Percentiles rank a stretch among this genome's conserved stretches.
These are phyloP conservation scores for Oncopodura yosiiana DNA, from an alignment of 1,140 invertebrate species.

Conservation along the genomic window DNA sequence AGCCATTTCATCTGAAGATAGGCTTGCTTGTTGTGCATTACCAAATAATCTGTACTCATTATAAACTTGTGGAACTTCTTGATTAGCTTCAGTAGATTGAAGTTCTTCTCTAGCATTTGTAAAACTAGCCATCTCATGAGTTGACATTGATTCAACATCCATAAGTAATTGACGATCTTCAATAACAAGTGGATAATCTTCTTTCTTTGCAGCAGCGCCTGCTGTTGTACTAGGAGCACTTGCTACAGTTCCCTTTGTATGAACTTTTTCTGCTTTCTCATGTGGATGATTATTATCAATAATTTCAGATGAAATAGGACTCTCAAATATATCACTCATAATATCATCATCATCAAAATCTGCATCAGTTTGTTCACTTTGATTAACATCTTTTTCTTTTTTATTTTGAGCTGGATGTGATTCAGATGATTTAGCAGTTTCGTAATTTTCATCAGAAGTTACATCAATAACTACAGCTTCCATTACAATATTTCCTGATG, in stretches of 20 bases:
- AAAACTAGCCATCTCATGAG: neutral
- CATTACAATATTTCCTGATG: conserved; percentile 73
- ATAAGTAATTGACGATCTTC: neutral
- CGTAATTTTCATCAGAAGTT: conserved; percentile 53
- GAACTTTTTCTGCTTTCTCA: too few relatives aligned
- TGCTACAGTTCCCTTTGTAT: too few relatives aligned
- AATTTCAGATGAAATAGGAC: conserved; percentile 2
- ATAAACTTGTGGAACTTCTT: neutral
- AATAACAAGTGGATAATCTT: neutral
- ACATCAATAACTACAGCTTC: conserved; percentile 85
- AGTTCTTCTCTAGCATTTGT: too few relatives aligned
- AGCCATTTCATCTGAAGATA: too few relatives aligned
- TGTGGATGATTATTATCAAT: neutral
- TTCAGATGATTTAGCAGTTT: conserved; percentile 54
- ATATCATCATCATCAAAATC: conserved; percentile 9
- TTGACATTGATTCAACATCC: neutral
- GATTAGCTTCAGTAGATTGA: neutral
- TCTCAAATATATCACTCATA: neutral
- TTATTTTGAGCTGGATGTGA: conserved; percentile 28
- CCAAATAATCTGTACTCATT: neutral
- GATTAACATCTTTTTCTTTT: conserved; percentile 1
- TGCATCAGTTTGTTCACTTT: conserved; percentile 11
- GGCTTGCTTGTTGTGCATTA: too few relatives aligned
- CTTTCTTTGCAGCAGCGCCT: neutral
- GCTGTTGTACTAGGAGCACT: neutral